Evolutionary conservation across 1,140 invertebrate species (phyloP).

Genomic region (Zaprionus capensis): DNA sequence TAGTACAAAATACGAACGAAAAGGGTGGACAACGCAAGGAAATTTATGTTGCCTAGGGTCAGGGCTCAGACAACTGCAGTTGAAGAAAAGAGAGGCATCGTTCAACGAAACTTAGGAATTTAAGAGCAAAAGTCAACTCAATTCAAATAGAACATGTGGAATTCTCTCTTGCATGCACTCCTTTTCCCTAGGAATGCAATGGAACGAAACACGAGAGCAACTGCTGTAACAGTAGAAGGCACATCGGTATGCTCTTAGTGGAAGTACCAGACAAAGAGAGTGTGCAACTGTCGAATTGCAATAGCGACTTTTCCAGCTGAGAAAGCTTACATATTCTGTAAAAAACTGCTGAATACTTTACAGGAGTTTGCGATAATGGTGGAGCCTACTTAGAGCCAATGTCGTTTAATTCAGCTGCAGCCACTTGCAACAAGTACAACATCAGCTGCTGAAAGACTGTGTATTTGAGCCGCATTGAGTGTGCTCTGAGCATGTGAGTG

Average conservation of each 20-base stretch:
- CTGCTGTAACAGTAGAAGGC: not conserved
- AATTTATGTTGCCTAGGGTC: constrained; percentile 74
- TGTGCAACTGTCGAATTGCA: not conserved
- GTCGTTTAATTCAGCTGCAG: constrained; percentile 3
- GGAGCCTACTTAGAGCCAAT: constrained; percentile 44
- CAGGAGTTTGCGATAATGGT: constrained; percentile 46
- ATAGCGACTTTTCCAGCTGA: constrained; percentile 1
- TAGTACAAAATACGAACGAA: constrained; percentile 29
- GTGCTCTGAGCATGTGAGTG: not conserved
- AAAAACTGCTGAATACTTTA: constrained; percentile 32
- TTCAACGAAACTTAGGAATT: not conserved
- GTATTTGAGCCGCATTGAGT: not conserved
- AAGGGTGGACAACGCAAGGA: constrained; percentile 47
- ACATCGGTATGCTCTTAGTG: constrained; percentile 25
- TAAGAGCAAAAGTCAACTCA: not conserved
- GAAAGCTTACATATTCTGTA: constrained; percentile 17
- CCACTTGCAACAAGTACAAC: not conserved
- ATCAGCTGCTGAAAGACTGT: not conserved
- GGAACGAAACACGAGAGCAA: constrained; percentile 26
- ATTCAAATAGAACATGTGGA: not conserved
- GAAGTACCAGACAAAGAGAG: constrained; percentile 11
- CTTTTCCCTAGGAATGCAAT: constrained; percentile 18
- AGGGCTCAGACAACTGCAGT: constrained; percentile 43
- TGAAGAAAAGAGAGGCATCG: constrained; percentile 10
- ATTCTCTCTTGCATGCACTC: constrained; percentile 8